These are phyloP conservation scores for Dasyurus viverrinus DNA, from an alignment of 2,113 vertebrate genomes.

Conservation along the genomic window DNA sequence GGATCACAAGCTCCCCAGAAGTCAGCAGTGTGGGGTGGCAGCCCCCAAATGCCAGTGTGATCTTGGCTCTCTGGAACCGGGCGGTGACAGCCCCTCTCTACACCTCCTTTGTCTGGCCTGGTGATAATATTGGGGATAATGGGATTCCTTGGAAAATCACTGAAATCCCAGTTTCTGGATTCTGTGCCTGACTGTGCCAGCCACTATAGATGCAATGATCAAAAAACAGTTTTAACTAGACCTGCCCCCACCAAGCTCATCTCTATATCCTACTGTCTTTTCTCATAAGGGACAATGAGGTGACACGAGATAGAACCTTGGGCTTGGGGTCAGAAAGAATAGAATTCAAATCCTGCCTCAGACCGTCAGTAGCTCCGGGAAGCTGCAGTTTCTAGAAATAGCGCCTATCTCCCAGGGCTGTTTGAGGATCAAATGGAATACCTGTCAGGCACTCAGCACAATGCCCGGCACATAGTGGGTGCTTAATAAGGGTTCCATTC, in stretches of 20 bases:
- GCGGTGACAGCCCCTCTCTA: background rate
- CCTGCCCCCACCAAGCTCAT: background rate
- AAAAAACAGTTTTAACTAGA: background rate
- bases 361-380: no score
- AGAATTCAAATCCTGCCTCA: background rate
- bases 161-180: background rate
- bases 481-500: background rate
- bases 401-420: background rate
- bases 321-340: background rate
- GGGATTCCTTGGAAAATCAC: background rate
- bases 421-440: background rate
- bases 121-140: background rate
- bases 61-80: background rate
- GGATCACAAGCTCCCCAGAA: background rate
- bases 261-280: background rate
- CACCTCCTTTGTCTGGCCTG: background rate
- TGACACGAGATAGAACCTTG: background rate
- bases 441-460: background rate
- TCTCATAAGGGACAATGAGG: background rate
- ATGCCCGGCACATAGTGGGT: background rate
- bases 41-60: background rate
- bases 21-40: background rate
- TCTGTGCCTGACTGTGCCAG: background rate
- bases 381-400: no score
- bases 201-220: background rate